Evolutionary conservation across 1,140 invertebrate species (phyloP).

Genomic region (Cotesia glomerata): DNA sequence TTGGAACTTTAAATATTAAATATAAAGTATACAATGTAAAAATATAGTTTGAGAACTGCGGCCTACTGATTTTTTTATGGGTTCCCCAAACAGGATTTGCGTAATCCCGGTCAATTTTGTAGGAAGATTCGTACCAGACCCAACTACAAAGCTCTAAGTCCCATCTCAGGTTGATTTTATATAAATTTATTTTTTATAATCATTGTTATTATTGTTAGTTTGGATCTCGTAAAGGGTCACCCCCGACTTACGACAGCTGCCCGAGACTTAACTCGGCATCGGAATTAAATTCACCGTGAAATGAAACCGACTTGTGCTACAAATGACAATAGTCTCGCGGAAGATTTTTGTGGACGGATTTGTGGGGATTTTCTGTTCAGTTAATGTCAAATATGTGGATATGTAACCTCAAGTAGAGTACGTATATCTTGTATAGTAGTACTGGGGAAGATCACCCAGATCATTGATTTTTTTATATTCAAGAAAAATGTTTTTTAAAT

Average conservation of each 20-base stretch:
- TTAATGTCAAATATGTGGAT: constrained; percentile 17
- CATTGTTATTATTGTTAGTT: constrained; percentile 13
- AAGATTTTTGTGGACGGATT: constrained; percentile 55
- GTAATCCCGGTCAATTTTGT: constrained; percentile 59
- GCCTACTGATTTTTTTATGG: neutral
- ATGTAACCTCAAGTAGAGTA: constrained; percentile 2
- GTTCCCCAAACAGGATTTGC: constrained; percentile 51
- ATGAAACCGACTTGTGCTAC: constrained; percentile 60
- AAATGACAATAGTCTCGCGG: constrained; percentile 51
- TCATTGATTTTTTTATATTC: neutral
- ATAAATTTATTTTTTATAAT: constrained; percentile 8
- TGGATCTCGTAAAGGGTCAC: constrained; percentile 47
- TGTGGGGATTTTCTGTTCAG: constrained; percentile 43
- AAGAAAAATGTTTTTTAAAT: neutral
- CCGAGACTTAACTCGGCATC: constrained; percentile 57
- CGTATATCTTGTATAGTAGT: neutral
- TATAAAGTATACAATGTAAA: neutral
- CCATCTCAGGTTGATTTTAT: constrained; percentile 18
- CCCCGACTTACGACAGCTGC: constrained; percentile 51
- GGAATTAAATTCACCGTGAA: constrained; percentile 63
- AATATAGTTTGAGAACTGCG: constrained; percentile 2
- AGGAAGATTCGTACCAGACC: constrained; percentile 31
- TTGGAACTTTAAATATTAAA: too few species aligned
- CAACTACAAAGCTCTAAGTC: constrained; percentile 28
- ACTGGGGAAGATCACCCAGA: neutral